Evolutionary conservation across 1,140 invertebrate species (phyloP).

Genomic region (Brachionus sp.): DNA sequence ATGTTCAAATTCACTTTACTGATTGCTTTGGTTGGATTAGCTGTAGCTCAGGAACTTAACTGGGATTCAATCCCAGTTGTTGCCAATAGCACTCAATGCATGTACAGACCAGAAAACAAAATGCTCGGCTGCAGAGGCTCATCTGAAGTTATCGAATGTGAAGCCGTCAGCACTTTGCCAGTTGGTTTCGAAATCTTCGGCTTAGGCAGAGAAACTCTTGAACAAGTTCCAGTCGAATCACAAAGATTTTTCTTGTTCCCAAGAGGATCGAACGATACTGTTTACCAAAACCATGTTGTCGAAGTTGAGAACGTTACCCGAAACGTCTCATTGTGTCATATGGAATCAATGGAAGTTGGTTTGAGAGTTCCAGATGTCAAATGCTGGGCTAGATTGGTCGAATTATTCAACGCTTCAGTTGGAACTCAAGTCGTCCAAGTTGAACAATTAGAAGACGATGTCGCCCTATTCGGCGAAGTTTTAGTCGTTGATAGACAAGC

Average conservation of each 20-base stretch:
- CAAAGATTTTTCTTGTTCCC: constrained; percentile 6
- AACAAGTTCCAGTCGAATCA: background rate
- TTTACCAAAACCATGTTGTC: constrained; percentile 31
- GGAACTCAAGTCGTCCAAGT: background rate
- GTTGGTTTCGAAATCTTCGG: constrained; percentile 3
- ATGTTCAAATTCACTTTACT: constrained; percentile 7
- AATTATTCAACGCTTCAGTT: constrained; percentile 19
- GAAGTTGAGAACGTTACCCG: background rate
- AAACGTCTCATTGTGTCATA: background rate
- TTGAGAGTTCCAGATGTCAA: constrained; percentile 33
- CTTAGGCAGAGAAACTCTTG: background rate
- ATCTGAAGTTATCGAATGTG: background rate
- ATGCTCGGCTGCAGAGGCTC: background rate
- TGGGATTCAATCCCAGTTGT: constrained; percentile 5
- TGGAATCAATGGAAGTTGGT: background rate
- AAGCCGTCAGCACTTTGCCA: background rate
- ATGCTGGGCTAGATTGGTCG: constrained; percentile 25
- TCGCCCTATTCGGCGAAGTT: background rate
- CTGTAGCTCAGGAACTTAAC: background rate
- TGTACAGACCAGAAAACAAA: constrained; percentile 7
- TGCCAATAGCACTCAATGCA: constrained; percentile 24
- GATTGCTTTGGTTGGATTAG: background rate
- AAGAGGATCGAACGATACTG: constrained; percentile 29
- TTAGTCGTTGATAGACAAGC: background rate
- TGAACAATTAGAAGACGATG: background rate